Base-by-base conservation (phyloP, 2,113 vertebrate genomes). In the Asarcornis scutulata region DNA sequence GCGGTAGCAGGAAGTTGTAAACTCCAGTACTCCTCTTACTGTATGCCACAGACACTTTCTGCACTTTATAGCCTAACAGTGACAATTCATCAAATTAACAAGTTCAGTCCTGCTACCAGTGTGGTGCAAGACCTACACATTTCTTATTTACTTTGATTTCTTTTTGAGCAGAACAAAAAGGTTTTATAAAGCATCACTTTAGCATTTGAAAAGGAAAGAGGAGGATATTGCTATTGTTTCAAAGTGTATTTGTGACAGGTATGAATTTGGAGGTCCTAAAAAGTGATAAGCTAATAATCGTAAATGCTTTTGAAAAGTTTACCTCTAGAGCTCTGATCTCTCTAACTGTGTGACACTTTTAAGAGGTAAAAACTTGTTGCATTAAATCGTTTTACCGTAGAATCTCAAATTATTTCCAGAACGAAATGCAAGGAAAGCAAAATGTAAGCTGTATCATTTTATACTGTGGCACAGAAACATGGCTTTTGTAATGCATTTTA, bases 61-160 rank as follows among this genome's bases (percentile, higher is more conserved):
- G 32, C 13, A 32, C 36, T 78, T 90, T 38, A 2, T 72, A 83
- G 46, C 42, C 11, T 48, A 72, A 26, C 62, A 60, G 16, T 91
- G 68, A 71, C 38, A 85, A n/a, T 81, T 78, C 15, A 32, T 78
- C 46, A 56, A 31, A 81, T 38, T 60, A 53, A 86, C 3, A 1
- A 56, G 84, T 81, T 63, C 36, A 77, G 25, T 55, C 63, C 55
- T 52, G 59, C 26, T 76, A 77, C 4, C 2, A 58, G 27, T 13
- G 40, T 20, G 11, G 8, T 74, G 31, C 10, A 66, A 85, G 58
- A 74, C 50, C 25, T 67, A 50, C 34, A 9, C 4, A 38, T 58
- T 58, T 79, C 38, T 87, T 84, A 69, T 62, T 95, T 89, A 62
- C 52, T 84, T 84, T 52, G 52, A 46, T 88, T 93, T 78, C 34